Percentiles rank a stretch among this genome's conserved stretches.
phyloP scores from a whole-genome alignment of 1,140 invertebrate genomes.

The Listronotus bonariensis region DNA sequence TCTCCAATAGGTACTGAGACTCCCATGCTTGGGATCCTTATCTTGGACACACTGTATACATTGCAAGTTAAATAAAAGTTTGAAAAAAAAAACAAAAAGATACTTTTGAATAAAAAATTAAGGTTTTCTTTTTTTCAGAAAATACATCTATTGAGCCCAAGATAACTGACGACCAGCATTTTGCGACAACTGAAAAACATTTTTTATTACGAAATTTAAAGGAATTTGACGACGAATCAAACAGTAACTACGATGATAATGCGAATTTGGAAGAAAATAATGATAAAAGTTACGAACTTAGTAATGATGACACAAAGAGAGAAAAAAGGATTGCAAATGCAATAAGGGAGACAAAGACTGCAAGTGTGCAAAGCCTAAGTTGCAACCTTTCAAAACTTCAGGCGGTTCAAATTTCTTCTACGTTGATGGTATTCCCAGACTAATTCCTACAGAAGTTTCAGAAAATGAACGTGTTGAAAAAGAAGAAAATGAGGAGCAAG shows the following conservation, averaged over 20 bases:
- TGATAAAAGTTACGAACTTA: background rate
- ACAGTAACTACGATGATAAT: background rate
- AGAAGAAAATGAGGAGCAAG: too few relatives aligned
- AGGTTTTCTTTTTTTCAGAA: background rate
- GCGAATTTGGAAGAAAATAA: background rate
- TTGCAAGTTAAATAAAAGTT: too few relatives aligned
- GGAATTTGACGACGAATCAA: background rate
- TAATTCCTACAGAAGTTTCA: too few relatives aligned
- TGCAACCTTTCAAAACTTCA: background rate
- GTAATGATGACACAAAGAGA: background rate
- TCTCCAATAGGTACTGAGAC: too few relatives aligned
- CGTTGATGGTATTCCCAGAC: constrained; percentile 7
- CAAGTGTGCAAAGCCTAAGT: constrained; percentile 17
- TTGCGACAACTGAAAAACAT: background rate
- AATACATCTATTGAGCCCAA: background rate
- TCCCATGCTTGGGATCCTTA: too few relatives aligned
- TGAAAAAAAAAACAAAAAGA: too few relatives aligned
- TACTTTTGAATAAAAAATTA: too few relatives aligned
- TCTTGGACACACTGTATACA: too few relatives aligned
- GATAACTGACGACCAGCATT: background rate
- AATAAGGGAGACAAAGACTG: constrained; percentile 21
- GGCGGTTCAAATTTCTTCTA: constrained; percentile 6
- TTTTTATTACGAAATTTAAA: background rate
- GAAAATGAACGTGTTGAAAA: too few relatives aligned
- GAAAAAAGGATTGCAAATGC: constrained; percentile 12